Conservation (phyloP, 2,113 vertebrate genomes). For the Argyrosomus japonicus region DNA sequence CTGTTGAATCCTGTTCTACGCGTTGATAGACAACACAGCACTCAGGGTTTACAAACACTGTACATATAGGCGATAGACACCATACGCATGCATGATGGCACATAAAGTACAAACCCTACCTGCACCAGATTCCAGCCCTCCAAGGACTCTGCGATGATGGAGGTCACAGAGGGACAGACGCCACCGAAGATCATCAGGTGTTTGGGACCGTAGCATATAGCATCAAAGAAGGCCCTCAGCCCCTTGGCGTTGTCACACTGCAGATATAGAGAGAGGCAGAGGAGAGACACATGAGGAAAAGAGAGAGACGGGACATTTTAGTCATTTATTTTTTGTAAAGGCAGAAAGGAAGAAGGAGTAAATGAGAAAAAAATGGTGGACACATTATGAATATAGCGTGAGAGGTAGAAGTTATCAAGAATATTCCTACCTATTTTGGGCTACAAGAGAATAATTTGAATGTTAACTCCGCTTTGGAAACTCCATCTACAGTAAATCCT, state of each 20-base stretch:
- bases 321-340: conserved; percentile 10
- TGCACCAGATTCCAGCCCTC: conserved; percentile 99
- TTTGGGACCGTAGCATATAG: conserved; percentile 98
- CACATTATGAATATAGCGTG: neutral
- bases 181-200: conserved; percentile 99
- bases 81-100: neutral
- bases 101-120: conserved; percentile 84
- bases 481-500: neutral
- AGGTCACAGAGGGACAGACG: conserved; percentile 97
- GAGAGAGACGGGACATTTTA: neutral
- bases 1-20: neutral
- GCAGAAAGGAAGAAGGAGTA: neutral
- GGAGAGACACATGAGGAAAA: neutral
- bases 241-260: conserved; percentile 99
- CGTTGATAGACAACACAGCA: neutral
- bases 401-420: no score
- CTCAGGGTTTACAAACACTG: neutral
- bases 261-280: conserved; percentile 29
- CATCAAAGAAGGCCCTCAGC: conserved; percentile 98
- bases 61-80: neutral
- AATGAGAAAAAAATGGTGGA: neutral
- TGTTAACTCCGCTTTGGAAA: neutral
- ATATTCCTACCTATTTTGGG: neutral
- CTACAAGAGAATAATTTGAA: neutral
- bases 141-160: conserved; percentile 97